A percentile compares a stretch with the other conserved stretches of the same genome.
Evolutionary conservation across 2,797 vertebrate genomes (phyloP).

Genomic region (Sebastolobus alascanus): DNA sequence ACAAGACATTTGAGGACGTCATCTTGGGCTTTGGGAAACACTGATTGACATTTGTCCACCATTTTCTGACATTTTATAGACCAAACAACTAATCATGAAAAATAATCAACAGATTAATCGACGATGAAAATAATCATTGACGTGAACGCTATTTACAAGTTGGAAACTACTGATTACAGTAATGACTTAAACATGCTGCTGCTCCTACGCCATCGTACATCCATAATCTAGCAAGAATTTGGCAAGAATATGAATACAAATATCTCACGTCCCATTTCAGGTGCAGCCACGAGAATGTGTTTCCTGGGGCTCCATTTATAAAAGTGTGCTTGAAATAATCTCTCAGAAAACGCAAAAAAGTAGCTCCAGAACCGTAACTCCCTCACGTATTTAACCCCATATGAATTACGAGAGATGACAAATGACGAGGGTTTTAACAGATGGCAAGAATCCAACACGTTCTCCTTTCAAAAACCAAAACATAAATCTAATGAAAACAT

Average conservation of each 20-base stretch:
- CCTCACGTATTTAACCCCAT: constrained; percentile 4
- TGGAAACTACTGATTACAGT: not conserved
- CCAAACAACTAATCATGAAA: too few species aligned
- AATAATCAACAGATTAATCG: too few species aligned
- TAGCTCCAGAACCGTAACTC: not conserved
- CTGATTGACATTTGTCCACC: too few species aligned
- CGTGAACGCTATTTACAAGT: not conserved
- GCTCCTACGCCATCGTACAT: not conserved
- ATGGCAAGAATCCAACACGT: constrained; percentile 19
- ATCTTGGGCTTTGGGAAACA: too few species aligned
- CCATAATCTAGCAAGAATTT: not conserved
- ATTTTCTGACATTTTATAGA: too few species aligned
- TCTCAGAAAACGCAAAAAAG: not conserved
- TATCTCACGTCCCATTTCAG: not conserved
- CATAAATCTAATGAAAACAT: constrained; percentile 39
- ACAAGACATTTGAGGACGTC: too few species aligned
- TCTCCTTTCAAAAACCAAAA: constrained; percentile 10
- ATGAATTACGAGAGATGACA: constrained; percentile 4
- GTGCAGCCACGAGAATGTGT: not conserved
- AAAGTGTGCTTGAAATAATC: not conserved
- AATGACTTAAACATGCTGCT: not conserved
- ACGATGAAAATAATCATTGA: too few species aligned
- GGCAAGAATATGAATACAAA: not conserved
- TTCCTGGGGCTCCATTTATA: not conserved
- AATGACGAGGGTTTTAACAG: constrained; percentile 10